These are phyloP conservation scores for Aphelinus certus DNA, from an alignment of 1,140 invertebrate species.

Conservation along the genomic window DNA sequence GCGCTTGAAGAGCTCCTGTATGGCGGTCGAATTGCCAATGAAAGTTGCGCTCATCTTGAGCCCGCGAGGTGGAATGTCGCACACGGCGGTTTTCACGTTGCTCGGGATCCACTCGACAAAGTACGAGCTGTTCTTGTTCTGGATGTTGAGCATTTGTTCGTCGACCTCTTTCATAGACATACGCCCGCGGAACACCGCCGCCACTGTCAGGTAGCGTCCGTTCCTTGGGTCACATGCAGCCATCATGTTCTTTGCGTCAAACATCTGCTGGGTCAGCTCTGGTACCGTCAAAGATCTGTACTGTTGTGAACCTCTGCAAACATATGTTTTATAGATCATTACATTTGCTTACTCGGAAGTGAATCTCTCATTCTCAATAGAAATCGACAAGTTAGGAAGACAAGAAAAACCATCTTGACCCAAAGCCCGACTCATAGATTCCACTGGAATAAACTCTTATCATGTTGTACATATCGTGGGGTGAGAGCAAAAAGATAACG, in stretches of 20 bases:
- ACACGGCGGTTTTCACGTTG: slow-evolving; percentile 86
- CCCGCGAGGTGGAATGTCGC: slow-evolving; percentile 86
- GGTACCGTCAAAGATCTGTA: slow-evolving; percentile 86
- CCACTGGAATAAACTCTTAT: too few species aligned
- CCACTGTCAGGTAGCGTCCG: slow-evolving; percentile 83
- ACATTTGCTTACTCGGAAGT: too few species aligned
- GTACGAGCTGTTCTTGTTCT: slow-evolving; percentile 71
- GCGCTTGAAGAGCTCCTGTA: slow-evolving; percentile 86
- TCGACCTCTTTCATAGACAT: slow-evolving; percentile 93
- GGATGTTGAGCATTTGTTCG: slow-evolving; percentile 75
- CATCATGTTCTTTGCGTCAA: slow-evolving; percentile 83
- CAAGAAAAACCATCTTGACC: too few species aligned
- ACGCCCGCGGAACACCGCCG: slow-evolving; percentile 85
- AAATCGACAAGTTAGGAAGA: too few species aligned
- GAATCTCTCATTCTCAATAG: too few species aligned
- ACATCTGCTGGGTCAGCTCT: slow-evolving; percentile 90
- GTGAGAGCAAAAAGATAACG: too few species aligned
- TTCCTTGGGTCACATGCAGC: slow-evolving; percentile 83
- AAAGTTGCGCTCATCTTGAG: slow-evolving; percentile 86
- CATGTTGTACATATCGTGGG: too few species aligned
- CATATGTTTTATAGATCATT: too few species aligned
- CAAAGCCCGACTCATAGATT: too few species aligned
- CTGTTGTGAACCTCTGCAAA: slow-evolving; percentile 72
- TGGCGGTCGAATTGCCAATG: slow-evolving; percentile 84
- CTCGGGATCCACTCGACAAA: too few species aligned